Evolutionary conservation across 2,113 vertebrate genomes (phyloP), one percentile per base, ranked within the genome.

Genomic region (Ictidomys tridecemlineatus): DNA sequence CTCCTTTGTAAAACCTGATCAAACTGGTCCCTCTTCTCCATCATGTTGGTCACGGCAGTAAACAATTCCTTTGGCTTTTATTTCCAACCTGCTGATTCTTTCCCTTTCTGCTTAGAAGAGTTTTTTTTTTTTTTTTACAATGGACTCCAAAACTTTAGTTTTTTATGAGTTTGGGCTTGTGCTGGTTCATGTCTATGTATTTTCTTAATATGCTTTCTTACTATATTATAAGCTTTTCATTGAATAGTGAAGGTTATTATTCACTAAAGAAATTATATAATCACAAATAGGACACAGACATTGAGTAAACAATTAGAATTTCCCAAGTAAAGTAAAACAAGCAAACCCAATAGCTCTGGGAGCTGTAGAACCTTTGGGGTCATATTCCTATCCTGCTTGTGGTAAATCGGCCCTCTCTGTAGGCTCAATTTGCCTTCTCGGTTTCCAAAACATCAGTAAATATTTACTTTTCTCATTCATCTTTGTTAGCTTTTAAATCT

Each of bases 401-500:
- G 70, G 51, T n/a, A 51, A 67, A 34, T 76, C 32, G 37, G 16
- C 16, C 51, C 37, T n/a, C 95, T 77, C 34, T 12, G 17, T 42
- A 32, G 77, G 22, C 17, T 69, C 61, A 30, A 14, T 65, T 82
- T 34, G 61, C 61, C 89, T 91, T 93, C 89, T 67, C 45, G 63
- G 69, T 96, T 95, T 97, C 92, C 74, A 97, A 95, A 96, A 89
- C 90, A 95, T 30, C 4, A 39, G 74, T 93, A 94, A 97, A 93
- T 89, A 97, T 95, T 96, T 97, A 91, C 79, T 37, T 79, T 42
- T 45, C 42, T 97, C 84, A 89, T 82, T 94, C 78, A 70, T 93
- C 80, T 65, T 85, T 74, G 42, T 80, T 90, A 91, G 51, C 9
- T 89, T 92, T 14, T 89, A 48, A 92, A 28, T 87, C 65, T 39